A percentile compares a stretch with the other conserved stretches of the same genome.
phyloP scores from a whole-genome alignment of 2,888 invertebrate genomes.

The Atherix ibis region DNA sequence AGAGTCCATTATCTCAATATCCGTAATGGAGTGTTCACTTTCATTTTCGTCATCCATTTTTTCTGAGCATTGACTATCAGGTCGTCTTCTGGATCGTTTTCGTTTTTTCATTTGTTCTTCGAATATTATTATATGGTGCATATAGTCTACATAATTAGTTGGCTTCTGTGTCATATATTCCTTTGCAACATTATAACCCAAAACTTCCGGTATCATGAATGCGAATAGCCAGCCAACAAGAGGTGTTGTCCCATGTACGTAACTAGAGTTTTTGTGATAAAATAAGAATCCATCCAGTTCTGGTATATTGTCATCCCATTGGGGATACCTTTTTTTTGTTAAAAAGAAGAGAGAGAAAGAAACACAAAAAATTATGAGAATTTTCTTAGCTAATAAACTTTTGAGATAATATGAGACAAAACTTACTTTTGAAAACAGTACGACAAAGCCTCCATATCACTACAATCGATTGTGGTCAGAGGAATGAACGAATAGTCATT shows the following conservation, averaged over 20 bases:
- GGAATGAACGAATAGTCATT: constrained; percentile 19
- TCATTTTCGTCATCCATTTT: constrained; percentile 8
- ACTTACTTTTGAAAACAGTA: background rate
- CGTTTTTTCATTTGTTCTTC: constrained; percentile 5
- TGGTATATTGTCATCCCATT: constrained; percentile 29
- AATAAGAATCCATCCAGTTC: constrained; percentile 77
- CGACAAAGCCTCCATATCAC: no score
- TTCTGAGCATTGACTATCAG: background rate
- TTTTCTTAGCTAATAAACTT: background rate
- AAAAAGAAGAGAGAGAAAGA: background rate
- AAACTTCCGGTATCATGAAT: constrained; percentile 54
- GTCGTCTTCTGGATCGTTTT: background rate
- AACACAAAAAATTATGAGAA: background rate
- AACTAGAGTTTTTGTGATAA: constrained; percentile 71
- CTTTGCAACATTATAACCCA: constrained; percentile 1
- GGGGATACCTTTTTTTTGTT: constrained; percentile 22
- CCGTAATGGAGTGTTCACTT: no score
- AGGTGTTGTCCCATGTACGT: constrained; percentile 65
- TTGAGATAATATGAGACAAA: background rate
- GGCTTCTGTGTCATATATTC: constrained; percentile 6
- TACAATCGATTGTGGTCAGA: no score
- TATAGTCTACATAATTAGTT: constrained; percentile 5
- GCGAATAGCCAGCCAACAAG: constrained; percentile 84
- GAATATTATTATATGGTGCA: constrained; percentile 6
- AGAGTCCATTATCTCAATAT: no score